Evolutionary conservation across 2,113 vertebrate species (phyloP), one percentile per base, ranked within the genome.

Genomic region (Psittacus erithacus): DNA sequence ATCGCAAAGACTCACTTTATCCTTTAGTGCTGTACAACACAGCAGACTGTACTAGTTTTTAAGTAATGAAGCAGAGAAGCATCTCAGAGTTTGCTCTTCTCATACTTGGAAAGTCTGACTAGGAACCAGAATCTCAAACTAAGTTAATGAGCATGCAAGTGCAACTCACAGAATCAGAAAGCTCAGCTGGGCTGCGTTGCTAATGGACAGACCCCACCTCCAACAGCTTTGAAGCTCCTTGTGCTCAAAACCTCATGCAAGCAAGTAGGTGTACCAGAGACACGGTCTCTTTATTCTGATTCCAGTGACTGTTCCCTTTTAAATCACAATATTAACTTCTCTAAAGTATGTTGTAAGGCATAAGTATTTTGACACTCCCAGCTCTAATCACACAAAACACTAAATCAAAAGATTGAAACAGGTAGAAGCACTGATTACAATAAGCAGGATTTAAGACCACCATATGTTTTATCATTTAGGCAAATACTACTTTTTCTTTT

Each of bases 51-150:
- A 38, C 46, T 12, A 3, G 52, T 38, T 77, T 82, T 68, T 46
- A 67, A 76, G 14, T 5, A 74, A 23, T n/a, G 10, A 67, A 10
- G 24, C 73, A 76, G 33, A 43, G 65, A 84, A 94, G 65, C 88
- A 84, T 41, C 88, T 94, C 52, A 47, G 33, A 69, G 71, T 63
- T 41, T 62, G 50, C 41, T 68, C 50, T n/a, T 92, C 60, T 92
- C 41, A 29, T 17, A 86, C 39, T 33, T 76, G 86, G 77, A 96
- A 97, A 92, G 52, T 95, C 64, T 95, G 92, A 94, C 46, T 39
- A 39, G 28, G 31, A 93, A 62, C 31, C 49, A 81, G 80, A 92
- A 81, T 68, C 82, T 82, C 86, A 78, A 85, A 94, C 69, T 63
- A 83, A 81, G 52, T 49, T 71, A 89, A 52, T 31, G 52, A 82